Percentiles rank a stretch among this genome's conserved stretches.
Conservation (phyloP, 2,888 invertebrate genomes). For the Odontocolon sp. region DNA sequence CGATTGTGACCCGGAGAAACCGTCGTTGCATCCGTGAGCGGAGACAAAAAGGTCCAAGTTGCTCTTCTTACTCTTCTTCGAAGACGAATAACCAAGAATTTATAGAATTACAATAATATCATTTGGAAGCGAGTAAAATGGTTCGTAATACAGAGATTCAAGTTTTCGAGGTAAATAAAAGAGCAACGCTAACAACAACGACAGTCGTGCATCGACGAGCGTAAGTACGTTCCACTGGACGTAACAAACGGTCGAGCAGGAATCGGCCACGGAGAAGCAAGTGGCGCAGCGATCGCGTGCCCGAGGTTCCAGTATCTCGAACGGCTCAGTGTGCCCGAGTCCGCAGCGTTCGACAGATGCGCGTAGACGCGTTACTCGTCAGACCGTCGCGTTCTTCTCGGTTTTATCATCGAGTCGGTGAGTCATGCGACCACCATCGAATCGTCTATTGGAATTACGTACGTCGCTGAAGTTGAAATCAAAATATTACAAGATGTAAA, state of each 20-base stretch:
- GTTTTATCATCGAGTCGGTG: neutral
- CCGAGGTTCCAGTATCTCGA: slow-evolving; percentile 66
- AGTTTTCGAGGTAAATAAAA: no score
- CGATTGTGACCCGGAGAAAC: neutral
- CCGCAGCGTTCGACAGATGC: slow-evolving; percentile 68
- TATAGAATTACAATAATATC: no score
- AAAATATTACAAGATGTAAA: neutral
- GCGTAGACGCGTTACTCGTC: slow-evolving; percentile 41
- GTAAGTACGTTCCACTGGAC: neutral
- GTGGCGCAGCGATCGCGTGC: slow-evolving; percentile 71
- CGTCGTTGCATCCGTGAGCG: neutral
- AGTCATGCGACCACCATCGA: slow-evolving; percentile 23
- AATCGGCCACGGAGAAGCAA: slow-evolving; percentile 66
- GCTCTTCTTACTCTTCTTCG: no score
- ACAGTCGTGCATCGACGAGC: neutral
- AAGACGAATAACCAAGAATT: no score
- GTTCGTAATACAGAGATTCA: no score
- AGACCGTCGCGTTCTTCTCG: slow-evolving; percentile 5
- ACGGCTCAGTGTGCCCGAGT: slow-evolving; percentile 75
- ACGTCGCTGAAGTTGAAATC: neutral
- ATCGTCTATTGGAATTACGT: neutral
- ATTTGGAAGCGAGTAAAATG: no score
- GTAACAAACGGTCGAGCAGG: slow-evolving; percentile 9
- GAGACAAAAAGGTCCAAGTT: neutral
- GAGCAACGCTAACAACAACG: neutral